Evolutionary conservation across 2,888 invertebrate species (phyloP).

Genomic region (Diaperis boleti): DNA sequence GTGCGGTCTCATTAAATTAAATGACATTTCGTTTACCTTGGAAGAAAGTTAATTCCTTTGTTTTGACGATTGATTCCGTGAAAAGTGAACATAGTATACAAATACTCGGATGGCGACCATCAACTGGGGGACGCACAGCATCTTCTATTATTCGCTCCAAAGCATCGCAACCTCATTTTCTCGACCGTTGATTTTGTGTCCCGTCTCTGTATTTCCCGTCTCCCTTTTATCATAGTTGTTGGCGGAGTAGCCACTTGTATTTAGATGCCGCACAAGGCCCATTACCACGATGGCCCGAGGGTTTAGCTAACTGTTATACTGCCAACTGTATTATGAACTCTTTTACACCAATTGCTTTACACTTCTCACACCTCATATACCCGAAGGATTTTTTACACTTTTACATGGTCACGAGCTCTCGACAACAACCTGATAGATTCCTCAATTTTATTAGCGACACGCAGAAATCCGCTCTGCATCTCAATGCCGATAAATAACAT

Average conservation of each 20-base stretch:
- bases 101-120: slow-evolving; percentile 52
- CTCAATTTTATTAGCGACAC: neutral
- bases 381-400: slow-evolving; percentile 35
- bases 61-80: slow-evolving; percentile 54
- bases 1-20: slow-evolving; percentile 30
- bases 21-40: slow-evolving; percentile 28
- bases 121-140: slow-evolving; percentile 58
- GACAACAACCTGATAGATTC: slow-evolving; percentile 18
- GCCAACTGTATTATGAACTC: slow-evolving; percentile 55
- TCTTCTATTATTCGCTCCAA: slow-evolving; percentile 68
- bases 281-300: slow-evolving; percentile 52
- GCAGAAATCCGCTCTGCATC: slow-evolving; percentile 12
- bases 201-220: slow-evolving; percentile 58
- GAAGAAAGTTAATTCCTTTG: slow-evolving; percentile 51
- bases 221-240: slow-evolving; percentile 54
- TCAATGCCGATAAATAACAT: slow-evolving; percentile 29
- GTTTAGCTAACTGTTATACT: slow-evolving; percentile 55
- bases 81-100: slow-evolving; percentile 55
- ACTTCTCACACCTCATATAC: slow-evolving; percentile 50
- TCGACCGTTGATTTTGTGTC: slow-evolving; percentile 70
- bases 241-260: slow-evolving; percentile 54
- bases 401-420: slow-evolving; percentile 1
- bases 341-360: slow-evolving; percentile 53
- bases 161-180: slow-evolving; percentile 71
- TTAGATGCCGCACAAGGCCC: slow-evolving; percentile 55